These are phyloP conservation scores for Parthenolecanium corni DNA, from an alignment of 2,888 invertebrate species.

Conservation along the genomic window DNA sequence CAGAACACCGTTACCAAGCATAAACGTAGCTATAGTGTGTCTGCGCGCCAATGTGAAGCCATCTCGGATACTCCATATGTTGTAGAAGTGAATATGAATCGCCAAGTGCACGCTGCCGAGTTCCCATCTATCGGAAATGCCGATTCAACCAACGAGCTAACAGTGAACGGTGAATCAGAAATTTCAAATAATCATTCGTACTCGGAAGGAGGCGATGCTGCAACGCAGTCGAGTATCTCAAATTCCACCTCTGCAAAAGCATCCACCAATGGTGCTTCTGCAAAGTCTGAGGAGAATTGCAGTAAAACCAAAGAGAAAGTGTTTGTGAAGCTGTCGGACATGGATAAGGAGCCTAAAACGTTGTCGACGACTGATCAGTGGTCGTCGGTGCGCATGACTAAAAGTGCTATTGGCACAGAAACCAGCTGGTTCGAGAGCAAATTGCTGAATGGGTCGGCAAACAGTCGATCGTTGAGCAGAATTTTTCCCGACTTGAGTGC, in stretches of 20 bases:
- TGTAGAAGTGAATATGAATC: not conserved
- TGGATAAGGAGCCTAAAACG: constrained; percentile 43
- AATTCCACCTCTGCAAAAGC: not conserved
- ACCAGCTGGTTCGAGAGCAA: constrained; percentile 54
- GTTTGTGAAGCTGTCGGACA: constrained; percentile 66
- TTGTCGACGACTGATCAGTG: constrained; percentile 41
- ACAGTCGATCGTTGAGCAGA: constrained; percentile 41
- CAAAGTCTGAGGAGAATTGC: not conserved
- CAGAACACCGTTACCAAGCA: constrained; percentile 10
- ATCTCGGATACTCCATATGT: not conserved
- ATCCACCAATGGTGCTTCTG: not conserved
- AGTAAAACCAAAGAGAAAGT: constrained; percentile 4
- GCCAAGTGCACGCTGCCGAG: not conserved
- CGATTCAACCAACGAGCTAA: constrained; percentile 22
- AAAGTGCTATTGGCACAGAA: constrained; percentile 54
- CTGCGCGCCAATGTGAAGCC: not conserved
- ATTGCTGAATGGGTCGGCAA: constrained; percentile 41
- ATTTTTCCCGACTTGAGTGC: constrained; percentile 45
- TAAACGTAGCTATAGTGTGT: constrained; percentile 18
- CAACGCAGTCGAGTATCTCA: not conserved
- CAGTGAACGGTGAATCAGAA: constrained; percentile 7
- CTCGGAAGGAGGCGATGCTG: not conserved
- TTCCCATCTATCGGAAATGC: constrained; percentile 22
- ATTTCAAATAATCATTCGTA: constrained; percentile 2
- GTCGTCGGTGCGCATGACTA: constrained; percentile 17